Base-by-base conservation (phyloP, 2,113 vertebrate genomes). In the Gnathonemus longibarbis region DNA sequence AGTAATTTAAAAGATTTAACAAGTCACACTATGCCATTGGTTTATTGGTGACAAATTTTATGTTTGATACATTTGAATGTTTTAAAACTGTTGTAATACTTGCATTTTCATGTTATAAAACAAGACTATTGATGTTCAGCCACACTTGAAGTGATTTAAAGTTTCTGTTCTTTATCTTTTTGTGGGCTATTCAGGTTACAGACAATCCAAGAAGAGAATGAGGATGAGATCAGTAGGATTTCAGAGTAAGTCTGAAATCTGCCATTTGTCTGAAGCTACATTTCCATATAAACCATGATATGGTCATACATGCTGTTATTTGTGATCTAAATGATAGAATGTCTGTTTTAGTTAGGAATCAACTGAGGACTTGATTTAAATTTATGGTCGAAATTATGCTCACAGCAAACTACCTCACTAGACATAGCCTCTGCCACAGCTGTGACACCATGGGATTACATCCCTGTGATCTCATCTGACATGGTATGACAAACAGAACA, bases 241-340 rank as follows among this genome's bases (percentile, higher is more conserved):
- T 1, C 88, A 24, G 92, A 93, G 96, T 97, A 95, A 96, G 96
- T 94, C n/a, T 53, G 17, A 45, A n/a, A 50, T 5, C 48, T 21
- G 53, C 5, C 56, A 21, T 21, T 15, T 48, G 39, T 17, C 39
- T 84, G 90, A 87, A 42, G 58, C 8, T 56, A 17, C 15, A 24
- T 86, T 17, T 49, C n/a, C 45, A 24, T 31, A 50, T 35, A 10
- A 84, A 84, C 42, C 49, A 87, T 48, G 24, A 52, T 45, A 27
- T 53, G 27, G 3, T 87, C 49, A 45, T 31, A n/a, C 27, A 31
- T 17, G 24, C 48, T 27, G 46, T 4, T 85, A 31, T 11, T 70
- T 27, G 21, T 84, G 19, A 84, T 10, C 10, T 84, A 84, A 49
- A 49, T 84, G 45, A 46, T 27, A n/a, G 8, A 27, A n/a, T 24